Conservation (phyloP, 2,888 invertebrate species). For the Ophion ellenae region DNA sequence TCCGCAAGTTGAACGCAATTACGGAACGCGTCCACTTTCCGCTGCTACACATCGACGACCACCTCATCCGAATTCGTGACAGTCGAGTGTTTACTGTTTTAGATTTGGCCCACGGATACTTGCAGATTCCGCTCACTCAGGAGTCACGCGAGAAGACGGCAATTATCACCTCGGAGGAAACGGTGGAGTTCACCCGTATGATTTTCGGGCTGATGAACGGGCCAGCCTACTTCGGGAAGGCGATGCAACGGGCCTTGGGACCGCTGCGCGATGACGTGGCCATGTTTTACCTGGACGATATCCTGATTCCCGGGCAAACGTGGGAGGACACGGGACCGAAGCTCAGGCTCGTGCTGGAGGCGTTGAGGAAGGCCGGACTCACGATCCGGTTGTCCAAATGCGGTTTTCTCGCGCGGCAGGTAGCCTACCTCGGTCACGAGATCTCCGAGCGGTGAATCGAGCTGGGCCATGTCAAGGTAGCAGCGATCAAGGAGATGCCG, state of each 20-base stretch:
- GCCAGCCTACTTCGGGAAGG: background rate
- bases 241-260: background rate
- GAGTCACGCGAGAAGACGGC: background rate
- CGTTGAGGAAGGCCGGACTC: constrained; percentile 61
- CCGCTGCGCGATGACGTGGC: no score
- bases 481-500: constrained; percentile 61
- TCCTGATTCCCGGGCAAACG: no score
- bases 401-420: constrained; percentile 67
- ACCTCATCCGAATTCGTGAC: background rate
- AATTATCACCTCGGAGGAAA: background rate
- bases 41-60: background rate
- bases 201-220: constrained; percentile 9
- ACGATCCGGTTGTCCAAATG: constrained; percentile 70
- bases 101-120: no score
- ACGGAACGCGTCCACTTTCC: background rate
- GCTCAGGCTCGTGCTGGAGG: constrained; percentile 66
- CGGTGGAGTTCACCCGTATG: background rate
- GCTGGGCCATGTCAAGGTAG: constrained; percentile 48
- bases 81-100: no score
- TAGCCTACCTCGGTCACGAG: constrained; percentile 75
- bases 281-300: no score
- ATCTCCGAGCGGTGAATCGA: constrained; percentile 43
- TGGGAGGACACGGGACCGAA: constrained; percentile 49
- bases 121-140: background rate
- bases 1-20: background rate